Evolutionary conservation across 2,888 invertebrate genomes (phyloP).

Genomic region (Galeruca laticollis): DNA sequence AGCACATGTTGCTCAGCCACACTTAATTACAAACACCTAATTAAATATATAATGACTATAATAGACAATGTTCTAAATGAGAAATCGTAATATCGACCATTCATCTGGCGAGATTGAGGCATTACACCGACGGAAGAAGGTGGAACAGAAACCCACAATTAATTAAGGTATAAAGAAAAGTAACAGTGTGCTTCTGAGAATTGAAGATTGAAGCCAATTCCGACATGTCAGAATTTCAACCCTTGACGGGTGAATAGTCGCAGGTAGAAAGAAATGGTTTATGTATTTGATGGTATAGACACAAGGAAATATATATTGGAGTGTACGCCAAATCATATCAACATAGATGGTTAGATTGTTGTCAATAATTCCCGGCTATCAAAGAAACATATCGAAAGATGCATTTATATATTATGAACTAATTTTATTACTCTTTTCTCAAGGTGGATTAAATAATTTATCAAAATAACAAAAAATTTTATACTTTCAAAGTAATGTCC

Average conservation of each 20-base stretch:
- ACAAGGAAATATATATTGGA: not conserved
- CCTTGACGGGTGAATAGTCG: slow-evolving; percentile 41
- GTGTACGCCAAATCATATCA: too few species aligned
- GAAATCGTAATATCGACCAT: slow-evolving; percentile 12
- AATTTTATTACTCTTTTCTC: too few species aligned
- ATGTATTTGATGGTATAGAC: slow-evolving; percentile 25
- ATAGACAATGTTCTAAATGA: slow-evolving; percentile 12
- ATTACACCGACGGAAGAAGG: slow-evolving; percentile 29
- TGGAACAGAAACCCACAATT: slow-evolving; percentile 52
- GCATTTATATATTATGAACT: too few species aligned
- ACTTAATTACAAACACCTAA: slow-evolving; percentile 17
- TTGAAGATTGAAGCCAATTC: slow-evolving; percentile 58
- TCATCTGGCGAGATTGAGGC: slow-evolving; percentile 19
- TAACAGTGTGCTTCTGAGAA: slow-evolving; percentile 53
- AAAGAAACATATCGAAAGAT: too few species aligned
- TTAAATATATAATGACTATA: slow-evolving; percentile 23
- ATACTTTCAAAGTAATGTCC: too few species aligned
- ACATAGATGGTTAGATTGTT: too few species aligned
- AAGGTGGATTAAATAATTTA: too few species aligned
- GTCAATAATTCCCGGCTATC: too few species aligned
- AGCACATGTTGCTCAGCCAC: not conserved
- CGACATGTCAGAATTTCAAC: slow-evolving; percentile 52
- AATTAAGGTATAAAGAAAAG: slow-evolving; percentile 55
- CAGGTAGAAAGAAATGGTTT: slow-evolving; percentile 39
- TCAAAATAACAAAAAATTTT: too few species aligned